Evolutionary conservation across 2,797 vertebrate genomes (phyloP).

Genomic region (Zalophus californianus): DNA sequence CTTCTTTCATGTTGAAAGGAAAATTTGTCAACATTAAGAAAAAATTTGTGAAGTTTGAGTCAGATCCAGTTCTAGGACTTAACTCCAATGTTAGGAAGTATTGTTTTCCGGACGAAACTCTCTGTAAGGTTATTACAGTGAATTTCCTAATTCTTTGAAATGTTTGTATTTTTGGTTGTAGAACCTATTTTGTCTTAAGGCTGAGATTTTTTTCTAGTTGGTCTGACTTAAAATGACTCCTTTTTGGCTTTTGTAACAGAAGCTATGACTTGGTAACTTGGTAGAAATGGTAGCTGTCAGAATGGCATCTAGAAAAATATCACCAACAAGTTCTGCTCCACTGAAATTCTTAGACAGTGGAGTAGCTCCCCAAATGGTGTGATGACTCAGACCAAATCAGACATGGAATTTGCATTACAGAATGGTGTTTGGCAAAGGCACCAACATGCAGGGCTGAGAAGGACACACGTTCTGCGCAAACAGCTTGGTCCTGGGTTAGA

Average conservation of each 20-base stretch:
- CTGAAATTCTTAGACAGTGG: not conserved
- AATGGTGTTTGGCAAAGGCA: not conserved
- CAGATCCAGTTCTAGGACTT: not conserved
- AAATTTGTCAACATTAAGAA: slow-evolving; percentile 13
- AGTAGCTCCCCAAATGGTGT: not conserved
- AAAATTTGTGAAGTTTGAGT: not conserved
- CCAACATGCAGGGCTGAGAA: not conserved
- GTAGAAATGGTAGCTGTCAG: not conserved
- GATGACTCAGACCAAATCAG: not conserved
- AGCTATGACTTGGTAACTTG: not conserved
- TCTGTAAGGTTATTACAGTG: not conserved
- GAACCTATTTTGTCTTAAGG: not conserved
- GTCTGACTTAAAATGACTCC: not conserved
- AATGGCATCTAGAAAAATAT: not conserved
- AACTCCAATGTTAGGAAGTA: not conserved
- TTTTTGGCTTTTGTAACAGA: not conserved
- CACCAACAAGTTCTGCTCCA: not conserved
- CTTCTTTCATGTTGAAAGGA: not conserved
- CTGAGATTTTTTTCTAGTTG: slow-evolving; percentile 15
- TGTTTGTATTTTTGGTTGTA: not conserved
- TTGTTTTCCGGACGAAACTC: not conserved
- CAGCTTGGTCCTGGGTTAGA: not conserved
- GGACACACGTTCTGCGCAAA: not conserved
- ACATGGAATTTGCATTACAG: not conserved
- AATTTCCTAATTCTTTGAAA: not conserved